Evolutionary conservation across 2,113 vertebrate species (phyloP), one percentile per base, ranked within the genome.

Genomic region (Amazona guildingii): DNA sequence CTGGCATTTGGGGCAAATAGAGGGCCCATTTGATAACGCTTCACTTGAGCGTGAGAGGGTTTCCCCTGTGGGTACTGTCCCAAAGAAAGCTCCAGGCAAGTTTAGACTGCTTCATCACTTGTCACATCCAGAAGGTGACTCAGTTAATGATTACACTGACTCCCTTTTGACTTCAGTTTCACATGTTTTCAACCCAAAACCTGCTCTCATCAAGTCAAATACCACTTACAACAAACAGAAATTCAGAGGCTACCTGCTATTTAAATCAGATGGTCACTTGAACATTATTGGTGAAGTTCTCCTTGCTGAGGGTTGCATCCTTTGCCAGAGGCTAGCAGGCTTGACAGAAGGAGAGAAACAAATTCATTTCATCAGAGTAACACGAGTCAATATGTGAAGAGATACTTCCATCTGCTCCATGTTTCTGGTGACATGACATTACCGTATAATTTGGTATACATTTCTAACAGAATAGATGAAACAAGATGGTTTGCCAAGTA

Each of bases 41-140:
- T 96, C 96, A 84, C 97, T 98, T 97, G 96, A 97, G 85, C 76
- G 3, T 73, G 75, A 77, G 63, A 97, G 95, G 92, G 87, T 88
- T 97, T 97, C 94, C 97, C 96, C 97, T 97, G 87, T 66, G 72
- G 97, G 96, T 94, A 86, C 85, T 97, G 92, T 97, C 97, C 98
- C 97, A 89, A 97, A 97, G 97, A 97, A 98, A 97, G 98, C 98
- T 98, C 97, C 95, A 87, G 98, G 98, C 97, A 97, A 97, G 94
- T 97, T 97, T 59, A 94, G 88, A 95, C 96, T 95, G 93, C 95
- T 95, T 97, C 95, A 97, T 97, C 94, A 92, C 97, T 94, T 98
- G 97, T 98, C 98, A 97, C 97, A 97, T 97, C 95, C 94, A 94
- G 97, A 97, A 97, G 97, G 97, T 95, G 96, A 97, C 85, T 96